Evolutionary conservation across 2,888 invertebrate species (phyloP).

Genomic region (Coelopa pilipes): DNA sequence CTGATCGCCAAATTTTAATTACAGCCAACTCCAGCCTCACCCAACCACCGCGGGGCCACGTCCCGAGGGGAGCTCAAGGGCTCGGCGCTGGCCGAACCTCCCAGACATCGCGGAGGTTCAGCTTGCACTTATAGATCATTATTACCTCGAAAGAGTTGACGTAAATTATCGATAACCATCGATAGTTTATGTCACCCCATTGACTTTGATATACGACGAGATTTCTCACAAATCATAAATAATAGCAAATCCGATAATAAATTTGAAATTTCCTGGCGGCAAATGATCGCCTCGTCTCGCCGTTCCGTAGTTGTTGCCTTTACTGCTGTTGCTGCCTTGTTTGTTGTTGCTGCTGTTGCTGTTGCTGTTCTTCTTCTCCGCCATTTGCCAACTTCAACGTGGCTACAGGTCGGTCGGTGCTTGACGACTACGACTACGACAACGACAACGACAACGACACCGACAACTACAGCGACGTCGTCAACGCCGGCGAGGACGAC

Average conservation of each 20-base stretch:
- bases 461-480: too few relatives aligned
- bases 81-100: too few relatives aligned
- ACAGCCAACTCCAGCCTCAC: too few relatives aligned
- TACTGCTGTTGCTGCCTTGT: slow-evolving; percentile 43
- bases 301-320: neutral
- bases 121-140: slow-evolving; percentile 40
- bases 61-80: too few relatives aligned
- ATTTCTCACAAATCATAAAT: slow-evolving; percentile 65
- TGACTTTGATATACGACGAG: slow-evolving; percentile 55
- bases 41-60: too few relatives aligned
- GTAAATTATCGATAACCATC: slow-evolving; percentile 64
- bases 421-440: slow-evolving; percentile 30
- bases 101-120: too few relatives aligned
- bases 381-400: slow-evolving; percentile 32
- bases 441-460: neutral
- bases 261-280: slow-evolving; percentile 63
- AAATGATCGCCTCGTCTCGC: slow-evolving; percentile 51
- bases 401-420: slow-evolving; percentile 36
- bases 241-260: slow-evolving; percentile 65
- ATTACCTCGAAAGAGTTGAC: slow-evolving; percentile 54
- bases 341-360: slow-evolving; percentile 37
- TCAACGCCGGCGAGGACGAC: too few relatives aligned
- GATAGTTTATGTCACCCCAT: slow-evolving; percentile 60
- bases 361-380: slow-evolving; percentile 4
- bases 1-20: too few relatives aligned